These are phyloP conservation scores for Centropristis striata DNA, from an alignment of 2,113 vertebrate species.

Conservation along the genomic window DNA sequence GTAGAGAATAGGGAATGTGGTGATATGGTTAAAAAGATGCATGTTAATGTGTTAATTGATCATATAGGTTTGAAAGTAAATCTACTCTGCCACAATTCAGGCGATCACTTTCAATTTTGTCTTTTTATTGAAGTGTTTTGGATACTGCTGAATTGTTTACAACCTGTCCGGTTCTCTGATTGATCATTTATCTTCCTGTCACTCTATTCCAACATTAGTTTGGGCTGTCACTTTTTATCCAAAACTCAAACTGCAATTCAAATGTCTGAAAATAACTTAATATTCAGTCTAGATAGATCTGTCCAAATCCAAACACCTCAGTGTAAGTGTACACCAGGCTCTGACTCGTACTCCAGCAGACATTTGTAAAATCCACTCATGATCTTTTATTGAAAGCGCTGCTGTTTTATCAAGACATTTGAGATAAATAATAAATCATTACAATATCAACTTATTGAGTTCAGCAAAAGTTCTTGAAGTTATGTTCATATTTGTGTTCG, in stretches of 20 bases:
- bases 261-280: not conserved
- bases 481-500: too few relatives aligned
- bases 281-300: not conserved
- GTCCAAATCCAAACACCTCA: not conserved
- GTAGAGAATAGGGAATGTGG: not conserved
- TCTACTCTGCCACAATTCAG: not conserved
- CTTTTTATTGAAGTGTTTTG: not conserved
- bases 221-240: not conserved
- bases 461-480: too few relatives aligned
- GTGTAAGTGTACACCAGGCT: not conserved
- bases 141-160: not conserved
- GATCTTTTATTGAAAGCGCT: too few relatives aligned
- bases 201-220: not conserved
- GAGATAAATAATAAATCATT: too few relatives aligned
- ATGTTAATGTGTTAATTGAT: not conserved
- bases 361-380: not conserved
- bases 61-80: not conserved
- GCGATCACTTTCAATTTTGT: not conserved
- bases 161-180: not conserved
- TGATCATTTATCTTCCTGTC: not conserved
- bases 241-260: not conserved
- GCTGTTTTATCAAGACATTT: too few relatives aligned
- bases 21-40: not conserved
- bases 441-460: too few relatives aligned
- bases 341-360: not conserved